These are phyloP conservation scores for Platerodrilus igneus DNA, from an alignment of 2,888 invertebrate genomes.

Conservation along the genomic window DNA sequence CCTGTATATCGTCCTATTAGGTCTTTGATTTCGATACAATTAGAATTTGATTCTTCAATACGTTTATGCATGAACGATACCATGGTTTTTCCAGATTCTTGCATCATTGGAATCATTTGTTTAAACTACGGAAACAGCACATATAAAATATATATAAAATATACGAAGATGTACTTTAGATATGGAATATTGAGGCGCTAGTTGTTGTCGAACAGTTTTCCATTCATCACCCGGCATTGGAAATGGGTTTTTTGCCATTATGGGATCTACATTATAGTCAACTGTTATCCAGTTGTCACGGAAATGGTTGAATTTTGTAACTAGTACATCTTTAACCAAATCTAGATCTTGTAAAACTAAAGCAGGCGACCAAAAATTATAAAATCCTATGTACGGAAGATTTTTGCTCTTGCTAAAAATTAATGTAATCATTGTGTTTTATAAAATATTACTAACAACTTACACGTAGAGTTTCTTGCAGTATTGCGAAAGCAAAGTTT, in stretches of 20 bases:
- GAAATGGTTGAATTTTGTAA: constrained; percentile 38
- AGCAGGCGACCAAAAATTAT: constrained; percentile 30
- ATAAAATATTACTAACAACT: constrained; percentile 10
- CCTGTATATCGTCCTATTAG: constrained; percentile 43
- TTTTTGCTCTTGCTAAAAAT: constrained; percentile 12
- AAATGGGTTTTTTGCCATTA: constrained; percentile 46
- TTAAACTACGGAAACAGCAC: constrained; percentile 42
- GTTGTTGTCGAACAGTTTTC: constrained; percentile 46
- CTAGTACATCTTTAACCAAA: constrained; percentile 36
- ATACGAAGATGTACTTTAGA: constrained; percentile 36
- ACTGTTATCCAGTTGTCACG: constrained; percentile 35
- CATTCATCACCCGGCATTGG: constrained; percentile 44
- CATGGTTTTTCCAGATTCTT: constrained; percentile 46
- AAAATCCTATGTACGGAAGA: constrained; percentile 41
- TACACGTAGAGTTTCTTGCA: constrained; percentile 45
- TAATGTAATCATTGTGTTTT: background rate
- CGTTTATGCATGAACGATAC: constrained; percentile 43
- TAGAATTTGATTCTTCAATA: constrained; percentile 22
- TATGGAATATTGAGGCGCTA: constrained; percentile 48
- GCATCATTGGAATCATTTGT: constrained; percentile 49
- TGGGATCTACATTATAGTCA: constrained; percentile 42
- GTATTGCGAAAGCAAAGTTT: constrained; percentile 39
- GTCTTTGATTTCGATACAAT: constrained; percentile 47
- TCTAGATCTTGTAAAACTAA: constrained; percentile 38
- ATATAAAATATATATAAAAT: constrained; percentile 14